phyloP scores from a whole-genome alignment of 2,797 vertebrate species.

The Sternotherus odoratus region DNA sequence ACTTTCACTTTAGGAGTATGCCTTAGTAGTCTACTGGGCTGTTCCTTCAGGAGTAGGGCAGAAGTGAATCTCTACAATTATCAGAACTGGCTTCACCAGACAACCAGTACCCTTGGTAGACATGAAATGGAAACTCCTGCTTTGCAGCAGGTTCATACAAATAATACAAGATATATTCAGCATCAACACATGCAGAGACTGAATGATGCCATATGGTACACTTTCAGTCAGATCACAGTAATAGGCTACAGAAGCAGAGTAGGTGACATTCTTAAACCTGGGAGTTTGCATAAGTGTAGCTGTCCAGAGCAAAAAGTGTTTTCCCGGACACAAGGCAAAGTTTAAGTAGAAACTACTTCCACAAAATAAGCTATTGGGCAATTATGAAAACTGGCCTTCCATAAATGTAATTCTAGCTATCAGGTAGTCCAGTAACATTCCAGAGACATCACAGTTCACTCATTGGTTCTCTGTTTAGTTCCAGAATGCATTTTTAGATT shows the following conservation, averaged over 20 bases:
- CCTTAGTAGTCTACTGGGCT: neutral
- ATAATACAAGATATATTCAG: neutral
- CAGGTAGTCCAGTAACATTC: neutral
- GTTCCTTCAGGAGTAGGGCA: neutral
- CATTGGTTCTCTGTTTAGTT: neutral
- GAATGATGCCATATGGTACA: neutral
- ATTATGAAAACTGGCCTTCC: neutral
- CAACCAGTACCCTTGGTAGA: rapidly evolving
- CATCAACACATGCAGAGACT: neutral
- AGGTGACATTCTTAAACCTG: neutral
- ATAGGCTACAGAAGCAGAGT: neutral
- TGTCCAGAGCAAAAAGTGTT: neutral
- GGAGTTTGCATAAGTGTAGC: neutral
- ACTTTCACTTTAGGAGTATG: neutral
- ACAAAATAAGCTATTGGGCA: rapidly evolving
- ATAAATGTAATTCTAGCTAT: neutral
- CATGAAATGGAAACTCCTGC: rapidly evolving
- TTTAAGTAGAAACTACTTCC: neutral
- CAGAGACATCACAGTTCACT: conserved; percentile 30
- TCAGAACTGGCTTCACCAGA: neutral
- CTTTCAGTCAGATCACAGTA: neutral
- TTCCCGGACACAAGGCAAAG: neutral
- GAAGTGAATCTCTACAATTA: neutral
- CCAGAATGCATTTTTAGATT: conserved; percentile 1
- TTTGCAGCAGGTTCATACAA: neutral